Percentiles rank a stretch among this genome's conserved stretches.
Conservation (phyloP, 30 jellyfish, hydroid and myxozoan genomes). For the Phacellophora camtschatica region DNA sequence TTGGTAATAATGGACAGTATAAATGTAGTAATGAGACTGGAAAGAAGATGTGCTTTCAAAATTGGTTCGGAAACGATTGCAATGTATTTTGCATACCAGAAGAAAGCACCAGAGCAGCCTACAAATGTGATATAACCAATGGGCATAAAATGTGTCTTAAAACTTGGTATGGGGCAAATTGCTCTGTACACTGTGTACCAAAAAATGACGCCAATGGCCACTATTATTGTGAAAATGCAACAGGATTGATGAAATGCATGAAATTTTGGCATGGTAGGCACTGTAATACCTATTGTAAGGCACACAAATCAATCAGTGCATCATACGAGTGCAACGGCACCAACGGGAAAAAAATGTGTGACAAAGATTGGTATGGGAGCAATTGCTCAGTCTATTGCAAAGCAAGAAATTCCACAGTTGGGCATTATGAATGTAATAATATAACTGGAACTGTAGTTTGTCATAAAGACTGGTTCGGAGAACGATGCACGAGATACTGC, state of each 20-base stretch:
- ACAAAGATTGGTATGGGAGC: constrained; percentile 36
- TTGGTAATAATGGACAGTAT: background rate
- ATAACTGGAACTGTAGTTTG: background rate
- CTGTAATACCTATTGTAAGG: constrained; percentile 30
- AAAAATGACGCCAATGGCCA: background rate
- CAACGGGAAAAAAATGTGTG: constrained; percentile 6
- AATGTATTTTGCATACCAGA: background rate
- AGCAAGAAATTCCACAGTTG: background rate
- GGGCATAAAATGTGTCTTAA: constrained; percentile 26
- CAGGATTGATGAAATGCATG: constrained; percentile 32
- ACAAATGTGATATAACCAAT: constrained; percentile 22
- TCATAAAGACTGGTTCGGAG: constrained; percentile 25
- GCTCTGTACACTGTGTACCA: constrained; percentile 14
- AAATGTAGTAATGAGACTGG: background rate
- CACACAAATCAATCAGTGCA: background rate
- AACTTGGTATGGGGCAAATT: constrained; percentile 42
- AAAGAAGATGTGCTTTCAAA: background rate
- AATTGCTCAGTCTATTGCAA: constrained; percentile 4
- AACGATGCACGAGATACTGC: background rate
- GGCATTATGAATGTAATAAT: constrained; percentile 17
- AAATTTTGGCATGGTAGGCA: constrained; percentile 25
- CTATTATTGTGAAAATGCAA: constrained; percentile 13
- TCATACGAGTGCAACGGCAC: background rate
- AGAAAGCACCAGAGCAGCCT: background rate
- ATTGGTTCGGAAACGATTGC: constrained; percentile 6